These are phyloP conservation scores for Marcusenius ussheri DNA, from an alignment of 2,113 vertebrate species.

Conservation along the genomic window DNA sequence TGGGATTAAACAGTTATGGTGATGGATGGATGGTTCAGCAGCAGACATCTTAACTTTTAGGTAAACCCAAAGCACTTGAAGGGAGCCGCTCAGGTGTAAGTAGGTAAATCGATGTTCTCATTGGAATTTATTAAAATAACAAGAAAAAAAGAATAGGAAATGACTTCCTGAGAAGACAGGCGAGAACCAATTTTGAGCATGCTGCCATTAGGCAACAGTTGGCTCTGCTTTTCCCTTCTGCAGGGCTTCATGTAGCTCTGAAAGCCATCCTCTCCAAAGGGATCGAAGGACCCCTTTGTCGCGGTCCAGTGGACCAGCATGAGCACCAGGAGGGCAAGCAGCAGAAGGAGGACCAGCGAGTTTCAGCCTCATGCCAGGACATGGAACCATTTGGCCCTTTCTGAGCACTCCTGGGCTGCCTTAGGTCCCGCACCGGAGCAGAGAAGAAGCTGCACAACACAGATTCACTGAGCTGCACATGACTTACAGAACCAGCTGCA, in stretches of 20 bases:
- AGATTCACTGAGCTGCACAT: not conserved
- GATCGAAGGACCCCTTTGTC: not conserved
- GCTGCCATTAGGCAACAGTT: not conserved
- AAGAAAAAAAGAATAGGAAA: not conserved
- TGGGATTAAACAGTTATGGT: too few species aligned
- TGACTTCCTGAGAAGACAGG: not conserved
- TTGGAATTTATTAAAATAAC: not conserved
- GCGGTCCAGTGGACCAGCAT: not conserved
- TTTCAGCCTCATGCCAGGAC: not conserved
- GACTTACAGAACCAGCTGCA: not conserved
- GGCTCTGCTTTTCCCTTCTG: not conserved
- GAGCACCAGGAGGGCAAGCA: not conserved
- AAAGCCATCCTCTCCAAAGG: not conserved
- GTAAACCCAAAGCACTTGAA: not conserved
- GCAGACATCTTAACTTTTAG: not conserved
- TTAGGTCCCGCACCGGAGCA: not conserved
- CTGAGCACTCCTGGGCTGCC: not conserved
- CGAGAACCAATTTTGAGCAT: not conserved
- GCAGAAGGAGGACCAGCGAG: not conserved
- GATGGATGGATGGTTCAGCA: not conserved
- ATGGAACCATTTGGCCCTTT: not conserved
- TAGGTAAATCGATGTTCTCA: not conserved
- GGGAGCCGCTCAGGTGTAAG: not conserved
- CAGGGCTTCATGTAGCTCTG: not conserved
- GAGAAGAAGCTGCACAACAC: not conserved